Percentiles rank a stretch among this genome's conserved stretches.
Conservation (phyloP, 2,797 vertebrate genomes). For the Gallinago nigripennis region DNA sequence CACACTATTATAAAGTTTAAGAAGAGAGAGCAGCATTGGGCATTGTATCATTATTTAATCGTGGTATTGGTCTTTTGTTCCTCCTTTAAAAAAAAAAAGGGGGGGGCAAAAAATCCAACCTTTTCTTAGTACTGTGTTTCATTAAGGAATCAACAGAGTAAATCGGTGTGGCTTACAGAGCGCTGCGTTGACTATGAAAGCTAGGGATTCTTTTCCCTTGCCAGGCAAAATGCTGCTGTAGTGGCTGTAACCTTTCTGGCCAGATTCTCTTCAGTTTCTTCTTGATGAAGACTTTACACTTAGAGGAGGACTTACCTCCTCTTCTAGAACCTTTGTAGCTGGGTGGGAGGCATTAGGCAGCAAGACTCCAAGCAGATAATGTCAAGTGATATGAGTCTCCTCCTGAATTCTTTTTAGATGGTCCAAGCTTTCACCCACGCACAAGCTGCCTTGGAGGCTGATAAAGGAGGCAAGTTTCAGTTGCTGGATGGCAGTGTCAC, state of each 20-base stretch:
- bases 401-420: slow-evolving; percentile 78
- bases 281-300: background rate
- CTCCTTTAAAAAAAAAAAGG: background rate
- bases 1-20: accelerated
- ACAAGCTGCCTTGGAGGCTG: slow-evolving; percentile 84
- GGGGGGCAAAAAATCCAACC: accelerated
- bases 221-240: background rate
- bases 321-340: background rate
- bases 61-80: background rate
- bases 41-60: background rate
- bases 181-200: background rate
- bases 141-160: background rate
- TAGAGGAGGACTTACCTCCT: background rate
- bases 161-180: background rate
- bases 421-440: slow-evolving; percentile 93
- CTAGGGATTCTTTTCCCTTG: background rate
- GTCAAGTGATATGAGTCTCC: background rate
- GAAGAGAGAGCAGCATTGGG: background rate
- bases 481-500: slow-evolving; percentile 90
- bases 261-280: background rate
- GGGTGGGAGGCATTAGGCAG: background rate
- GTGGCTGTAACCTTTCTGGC: background rate
- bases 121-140: background rate
- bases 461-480: slow-evolving; percentile 90
- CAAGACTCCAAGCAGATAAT: background rate